Evolutionary conservation across 2,888 invertebrate species (phyloP), one percentile per base, ranked within the genome.

Genomic region (Amphipoea lucens): DNA sequence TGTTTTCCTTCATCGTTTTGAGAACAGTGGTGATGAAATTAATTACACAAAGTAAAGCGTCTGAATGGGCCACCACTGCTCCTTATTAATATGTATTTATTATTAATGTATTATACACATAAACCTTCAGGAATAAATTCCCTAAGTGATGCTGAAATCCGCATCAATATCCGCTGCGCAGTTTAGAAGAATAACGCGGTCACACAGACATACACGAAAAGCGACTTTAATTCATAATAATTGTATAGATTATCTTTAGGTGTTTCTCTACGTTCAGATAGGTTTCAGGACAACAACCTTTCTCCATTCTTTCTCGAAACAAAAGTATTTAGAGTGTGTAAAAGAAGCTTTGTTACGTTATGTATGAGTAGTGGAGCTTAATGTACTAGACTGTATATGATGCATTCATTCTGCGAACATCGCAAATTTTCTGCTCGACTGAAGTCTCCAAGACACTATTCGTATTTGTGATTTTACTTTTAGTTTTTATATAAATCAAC

Each of bases 391-490:
- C 89, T 83, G 86, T 81, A 90, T 88, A 87, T 90, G 90, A 90
- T 90, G 89, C 81, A 88, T 87, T 84, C 85, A 88, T 89, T 89
- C 78, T 85, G 85, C 87, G 73, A 83, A 74, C 82, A 78, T 91
- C 84, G 85, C 87, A 92, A 89, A 89, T 91, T 92, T 91, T 92
- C 89, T 88, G 88, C 90, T 88, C 86, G 84, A 87, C 79, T 87
- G 79, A 87, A 78, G 48, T 82, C 87, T 89, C 80, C 75, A 76
- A 87, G 88, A 79, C 84, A 89, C 84, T 88, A 86, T 86, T 87
- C 76, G 84, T 85, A 83, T 84, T 84, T 87, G 82, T 85, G 79
- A 88, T 86, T 90, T 90, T 87, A 89, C 84, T 87, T 87, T 79
- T 69, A 84, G 76, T 85, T 90, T 89, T 88, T 82, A 87, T 76